phyloP scores from a whole-genome alignment of 2,797 vertebrate species.

The Eospalax fontanierii region DNA sequence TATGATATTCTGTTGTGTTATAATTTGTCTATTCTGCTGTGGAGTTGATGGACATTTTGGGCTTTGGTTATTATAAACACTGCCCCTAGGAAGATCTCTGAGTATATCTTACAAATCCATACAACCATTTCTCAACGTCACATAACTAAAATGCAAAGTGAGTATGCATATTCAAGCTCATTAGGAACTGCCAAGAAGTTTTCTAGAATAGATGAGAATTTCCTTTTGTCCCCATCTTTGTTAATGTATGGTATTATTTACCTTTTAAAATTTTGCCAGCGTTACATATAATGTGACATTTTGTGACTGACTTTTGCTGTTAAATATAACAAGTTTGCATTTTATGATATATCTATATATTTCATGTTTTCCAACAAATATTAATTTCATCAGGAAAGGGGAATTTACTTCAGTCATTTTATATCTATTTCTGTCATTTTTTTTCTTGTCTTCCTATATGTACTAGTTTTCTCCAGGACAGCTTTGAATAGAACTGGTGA shows the following conservation, averaged over 20 bases:
- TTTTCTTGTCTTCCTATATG: neutral
- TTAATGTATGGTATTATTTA: neutral
- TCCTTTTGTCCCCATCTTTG: neutral
- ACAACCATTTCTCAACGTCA: neutral
- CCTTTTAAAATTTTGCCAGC: neutral
- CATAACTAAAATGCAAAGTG: neutral
- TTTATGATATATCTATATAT: neutral
- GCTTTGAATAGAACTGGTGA: neutral
- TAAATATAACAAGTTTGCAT: neutral
- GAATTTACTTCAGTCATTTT: neutral
- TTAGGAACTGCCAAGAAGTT: neutral
- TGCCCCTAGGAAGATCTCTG: neutral
- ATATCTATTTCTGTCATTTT: neutral
- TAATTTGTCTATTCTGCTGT: neutral
- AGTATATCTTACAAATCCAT: neutral
- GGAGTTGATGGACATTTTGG: neutral
- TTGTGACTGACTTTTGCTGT: neutral
- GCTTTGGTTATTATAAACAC: neutral
- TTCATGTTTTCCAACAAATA: neutral
- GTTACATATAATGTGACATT: constrained; percentile 9
- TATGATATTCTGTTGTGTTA: neutral
- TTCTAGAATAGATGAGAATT: neutral
- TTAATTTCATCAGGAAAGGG: neutral
- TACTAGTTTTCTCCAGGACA: neutral
- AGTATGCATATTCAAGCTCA: neutral